Conservation (phyloP, 2,797 vertebrate species). For the Pantherophis vulpinus region DNA sequence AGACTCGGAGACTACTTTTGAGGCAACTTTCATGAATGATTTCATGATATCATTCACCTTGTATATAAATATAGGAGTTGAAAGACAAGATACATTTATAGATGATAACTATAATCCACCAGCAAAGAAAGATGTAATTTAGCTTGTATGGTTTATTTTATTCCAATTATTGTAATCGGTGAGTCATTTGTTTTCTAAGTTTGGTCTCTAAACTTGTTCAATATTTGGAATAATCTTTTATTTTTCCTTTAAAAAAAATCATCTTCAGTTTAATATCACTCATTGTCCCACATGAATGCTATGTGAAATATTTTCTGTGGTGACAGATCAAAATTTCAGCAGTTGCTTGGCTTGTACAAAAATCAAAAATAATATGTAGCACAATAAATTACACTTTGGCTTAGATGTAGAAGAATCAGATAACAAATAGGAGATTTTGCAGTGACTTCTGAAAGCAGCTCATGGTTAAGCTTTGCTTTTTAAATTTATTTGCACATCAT, state of each 20-base stretch:
- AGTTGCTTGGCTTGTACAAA: not conserved
- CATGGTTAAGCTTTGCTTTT: not conserved
- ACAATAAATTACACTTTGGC: not conserved
- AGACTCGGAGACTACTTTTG: not conserved
- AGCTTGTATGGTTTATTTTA: not conserved
- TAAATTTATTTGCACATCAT: not conserved
- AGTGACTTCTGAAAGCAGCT: conserved; percentile 18
- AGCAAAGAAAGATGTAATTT: not conserved
- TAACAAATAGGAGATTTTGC: conserved; percentile 12
- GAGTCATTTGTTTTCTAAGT: not conserved
- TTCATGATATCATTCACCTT: not conserved
- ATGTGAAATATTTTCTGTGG: not conserved
- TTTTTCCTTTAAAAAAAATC: not conserved
- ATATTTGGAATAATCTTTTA: not conserved
- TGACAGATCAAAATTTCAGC: conserved; percentile 1
- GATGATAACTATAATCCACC: not conserved
- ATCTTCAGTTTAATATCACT: not conserved
- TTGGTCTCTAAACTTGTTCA: not conserved
- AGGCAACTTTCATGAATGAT: not conserved
- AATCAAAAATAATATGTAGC: not conserved
- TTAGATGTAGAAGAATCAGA: conserved; percentile 5
- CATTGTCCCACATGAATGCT: not conserved
- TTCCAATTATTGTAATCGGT: not conserved
- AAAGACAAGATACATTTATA: not conserved
- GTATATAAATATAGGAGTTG: not conserved